A percentile compares a stretch with the other conserved stretches of the same genome.
Conservation (phyloP, 2,888 invertebrate species). For the Ectemnius continuus region DNA sequence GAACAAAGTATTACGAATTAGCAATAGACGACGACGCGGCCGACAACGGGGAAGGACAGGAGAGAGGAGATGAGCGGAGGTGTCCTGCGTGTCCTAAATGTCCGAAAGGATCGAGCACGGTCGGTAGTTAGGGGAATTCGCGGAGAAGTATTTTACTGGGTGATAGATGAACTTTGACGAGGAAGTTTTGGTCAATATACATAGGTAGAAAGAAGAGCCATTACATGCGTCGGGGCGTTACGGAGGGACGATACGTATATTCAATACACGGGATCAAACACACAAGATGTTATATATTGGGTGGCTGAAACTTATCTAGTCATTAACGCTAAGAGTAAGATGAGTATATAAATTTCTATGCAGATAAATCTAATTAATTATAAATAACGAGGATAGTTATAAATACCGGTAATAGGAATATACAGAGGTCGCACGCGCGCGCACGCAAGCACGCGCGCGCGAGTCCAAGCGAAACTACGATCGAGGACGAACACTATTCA, state of each 20-base stretch:
- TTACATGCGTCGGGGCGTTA: constrained; percentile 44
- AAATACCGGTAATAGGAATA: constrained; percentile 24
- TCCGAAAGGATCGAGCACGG: constrained; percentile 6
- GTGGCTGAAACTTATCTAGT: constrained; percentile 76
- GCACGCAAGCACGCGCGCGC: constrained; percentile 6
- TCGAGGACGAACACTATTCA: constrained; percentile 62
- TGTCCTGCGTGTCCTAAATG: background rate
- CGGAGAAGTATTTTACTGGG: background rate
- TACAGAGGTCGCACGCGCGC: too few species aligned
- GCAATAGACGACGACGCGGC: background rate
- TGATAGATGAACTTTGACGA: constrained; percentile 69
- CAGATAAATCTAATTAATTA: constrained; percentile 27
- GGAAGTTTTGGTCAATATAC: constrained; percentile 69
- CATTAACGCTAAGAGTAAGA: constrained; percentile 72
- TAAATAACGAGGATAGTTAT: constrained; percentile 25
- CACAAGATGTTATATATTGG: constrained; percentile 71
- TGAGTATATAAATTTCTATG: constrained; percentile 50
- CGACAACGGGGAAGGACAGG: too few species aligned
- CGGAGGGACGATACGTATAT: constrained; percentile 63
- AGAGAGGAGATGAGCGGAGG: background rate
- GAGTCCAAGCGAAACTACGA: background rate
- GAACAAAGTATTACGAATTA: background rate
- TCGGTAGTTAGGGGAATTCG: background rate
- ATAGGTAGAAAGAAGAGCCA: constrained; percentile 31
- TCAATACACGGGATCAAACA: constrained; percentile 73